Percentiles rank a stretch among this genome's conserved stretches.
phyloP scores from a whole-genome alignment of 37 sponge, comb jelly and placozoan genomes.

The Chondrilla cf. caribensis region DNA sequence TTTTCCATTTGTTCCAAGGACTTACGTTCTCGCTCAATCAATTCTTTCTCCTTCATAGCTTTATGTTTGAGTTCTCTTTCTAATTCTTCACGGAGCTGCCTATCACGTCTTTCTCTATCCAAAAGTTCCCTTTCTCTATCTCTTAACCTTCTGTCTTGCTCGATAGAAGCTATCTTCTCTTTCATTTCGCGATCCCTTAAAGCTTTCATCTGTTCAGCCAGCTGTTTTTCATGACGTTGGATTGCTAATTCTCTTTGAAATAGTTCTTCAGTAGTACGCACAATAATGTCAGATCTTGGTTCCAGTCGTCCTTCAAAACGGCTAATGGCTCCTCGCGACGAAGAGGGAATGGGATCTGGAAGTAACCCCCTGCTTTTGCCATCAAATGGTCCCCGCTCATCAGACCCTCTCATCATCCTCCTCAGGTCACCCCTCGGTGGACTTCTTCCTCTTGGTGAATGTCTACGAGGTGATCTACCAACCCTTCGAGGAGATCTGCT shows the following conservation, averaged over 20 bases:
- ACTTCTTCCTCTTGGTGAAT: neutral
- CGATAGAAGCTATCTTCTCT: slow-evolving; percentile 36
- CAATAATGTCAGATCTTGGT: slow-evolving; percentile 7
- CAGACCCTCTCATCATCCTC: neutral
- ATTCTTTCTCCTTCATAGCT: slow-evolving; percentile 41
- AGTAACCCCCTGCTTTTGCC: neutral
- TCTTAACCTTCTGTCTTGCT: slow-evolving; percentile 51
- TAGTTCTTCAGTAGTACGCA: neutral
- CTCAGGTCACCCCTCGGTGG: slow-evolving; percentile 13
- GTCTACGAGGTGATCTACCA: neutral
- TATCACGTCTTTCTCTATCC: slow-evolving; percentile 42
- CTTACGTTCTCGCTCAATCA: slow-evolving; percentile 44
- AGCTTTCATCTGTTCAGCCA: slow-evolving; percentile 17
- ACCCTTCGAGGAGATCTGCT: slow-evolving; percentile 8
- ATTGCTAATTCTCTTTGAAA: slow-evolving; percentile 17
- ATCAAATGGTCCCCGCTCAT: slow-evolving; percentile 10
- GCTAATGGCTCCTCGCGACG: neutral
- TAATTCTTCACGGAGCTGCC: slow-evolving; percentile 42
- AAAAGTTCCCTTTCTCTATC: slow-evolving; percentile 55
- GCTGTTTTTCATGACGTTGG: slow-evolving; percentile 9
- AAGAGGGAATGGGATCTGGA: neutral
- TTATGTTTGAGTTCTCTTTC: slow-evolving; percentile 42
- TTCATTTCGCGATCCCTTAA: slow-evolving; percentile 50
- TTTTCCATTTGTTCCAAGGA: slow-evolving; percentile 29
- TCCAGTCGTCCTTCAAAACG: slow-evolving; percentile 23